These are phyloP conservation scores for Abrostola tripartita DNA, from an alignment of 2,888 invertebrate genomes.

Conservation along the genomic window DNA sequence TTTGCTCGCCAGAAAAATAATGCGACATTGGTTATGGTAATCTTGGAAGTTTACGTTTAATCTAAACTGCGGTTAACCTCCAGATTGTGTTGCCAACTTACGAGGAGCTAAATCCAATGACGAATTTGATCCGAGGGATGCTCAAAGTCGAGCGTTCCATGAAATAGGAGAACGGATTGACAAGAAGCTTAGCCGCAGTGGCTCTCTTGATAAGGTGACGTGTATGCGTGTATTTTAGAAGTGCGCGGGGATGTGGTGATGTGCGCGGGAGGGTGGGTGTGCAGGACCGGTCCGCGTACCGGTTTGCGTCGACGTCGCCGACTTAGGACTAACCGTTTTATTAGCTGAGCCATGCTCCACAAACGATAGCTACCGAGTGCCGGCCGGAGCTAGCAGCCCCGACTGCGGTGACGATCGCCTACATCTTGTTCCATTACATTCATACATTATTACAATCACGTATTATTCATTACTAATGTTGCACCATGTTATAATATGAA, in stretches of 20 bases:
- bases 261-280: slow-evolving; percentile 65
- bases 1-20: slow-evolving; percentile 36
- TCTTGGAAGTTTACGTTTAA: slow-evolving; percentile 46
- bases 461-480: slow-evolving; percentile 34
- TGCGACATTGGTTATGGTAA: slow-evolving; percentile 38
- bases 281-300: slow-evolving; percentile 84
- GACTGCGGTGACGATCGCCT: slow-evolving; percentile 60
- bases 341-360: slow-evolving; percentile 85
- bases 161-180: slow-evolving; percentile 82
- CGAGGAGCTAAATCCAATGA: slow-evolving; percentile 70
- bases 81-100: slow-evolving; percentile 77
- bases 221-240: slow-evolving; percentile 84
- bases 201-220: slow-evolving; percentile 81
- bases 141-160: slow-evolving; percentile 66
- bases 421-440: slow-evolving; percentile 57
- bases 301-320: slow-evolving; percentile 82
- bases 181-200: slow-evolving; percentile 80
- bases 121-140: slow-evolving; percentile 76
- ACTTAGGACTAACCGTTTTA: slow-evolving; percentile 86
- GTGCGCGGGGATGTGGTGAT: slow-evolving; percentile 69
- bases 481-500: slow-evolving; percentile 23
- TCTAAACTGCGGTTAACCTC: slow-evolving; percentile 79
- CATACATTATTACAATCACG: too few species aligned
- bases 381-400: slow-evolving; percentile 66
- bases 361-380: slow-evolving; percentile 74